These are phyloP conservation scores for Aplochiton taeniatus DNA, from an alignment of 2,797 vertebrate genomes.

Conservation along the genomic window DNA sequence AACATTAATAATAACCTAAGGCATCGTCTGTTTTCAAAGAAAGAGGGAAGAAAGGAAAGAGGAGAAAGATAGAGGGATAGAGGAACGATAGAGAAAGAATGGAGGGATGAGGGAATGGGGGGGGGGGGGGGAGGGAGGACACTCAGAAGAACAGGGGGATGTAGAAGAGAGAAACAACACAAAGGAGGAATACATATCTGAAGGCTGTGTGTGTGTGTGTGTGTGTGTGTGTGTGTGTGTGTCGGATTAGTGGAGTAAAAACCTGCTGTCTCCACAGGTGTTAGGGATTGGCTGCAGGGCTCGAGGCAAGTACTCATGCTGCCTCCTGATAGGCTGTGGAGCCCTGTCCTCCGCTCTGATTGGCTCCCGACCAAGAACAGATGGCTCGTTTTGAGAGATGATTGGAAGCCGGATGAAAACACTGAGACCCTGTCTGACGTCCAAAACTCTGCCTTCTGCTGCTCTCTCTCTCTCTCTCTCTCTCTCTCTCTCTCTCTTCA, in stretches of 20 bases:
- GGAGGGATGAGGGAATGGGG: too few species aligned
- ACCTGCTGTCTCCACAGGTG: conserved; percentile 54
- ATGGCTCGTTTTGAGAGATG: conserved; percentile 59
- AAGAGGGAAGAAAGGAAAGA: conserved; percentile 9
- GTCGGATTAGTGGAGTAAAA: conserved; percentile 17
- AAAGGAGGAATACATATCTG: background rate
- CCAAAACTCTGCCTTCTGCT: conserved; percentile 7
- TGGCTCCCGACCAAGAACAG: conserved; percentile 55
- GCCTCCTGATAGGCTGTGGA: conserved; percentile 37
- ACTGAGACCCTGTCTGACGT: conserved; percentile 26
- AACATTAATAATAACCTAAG: conserved; percentile 80
- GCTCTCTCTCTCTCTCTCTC: conserved; percentile 16
- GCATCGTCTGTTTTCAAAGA: conserved; percentile 72
- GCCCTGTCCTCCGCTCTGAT: conserved; percentile 39
- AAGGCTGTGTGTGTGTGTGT: conserved; percentile 9
- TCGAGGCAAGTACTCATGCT: conserved; percentile 22
- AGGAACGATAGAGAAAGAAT: conserved; percentile 1
- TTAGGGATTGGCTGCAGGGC: conserved; percentile 44
- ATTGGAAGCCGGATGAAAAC: conserved; percentile 49
- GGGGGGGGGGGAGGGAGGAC: conserved; percentile 16
- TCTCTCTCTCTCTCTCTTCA: background rate
- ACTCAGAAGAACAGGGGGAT: conserved; percentile 4
- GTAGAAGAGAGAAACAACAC: conserved; percentile 21
- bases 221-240: conserved; percentile 4
- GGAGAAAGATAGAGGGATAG: conserved; percentile 16